Conservation (phyloP, 2,113 vertebrate species). For the Xyliphius kryptos region DNA sequence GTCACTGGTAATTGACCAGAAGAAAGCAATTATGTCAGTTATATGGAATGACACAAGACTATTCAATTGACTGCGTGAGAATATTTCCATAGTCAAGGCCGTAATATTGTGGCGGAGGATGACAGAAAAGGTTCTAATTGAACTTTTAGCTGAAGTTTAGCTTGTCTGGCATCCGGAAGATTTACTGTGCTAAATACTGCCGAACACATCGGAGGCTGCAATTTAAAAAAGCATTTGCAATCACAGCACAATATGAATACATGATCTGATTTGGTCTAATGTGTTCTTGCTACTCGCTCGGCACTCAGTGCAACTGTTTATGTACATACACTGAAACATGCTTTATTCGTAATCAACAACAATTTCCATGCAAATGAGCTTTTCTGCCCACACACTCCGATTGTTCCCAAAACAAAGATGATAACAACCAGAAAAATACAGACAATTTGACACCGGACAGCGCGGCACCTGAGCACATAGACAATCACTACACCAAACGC, state of each 20-base stretch:
- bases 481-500: too few relatives aligned
- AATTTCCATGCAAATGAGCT: slow-evolving; percentile 41
- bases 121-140: too few relatives aligned
- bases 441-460: too few relatives aligned
- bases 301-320: slow-evolving; percentile 27
- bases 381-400: slow-evolving; percentile 18
- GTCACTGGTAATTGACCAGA: slow-evolving; percentile 37
- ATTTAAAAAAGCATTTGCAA: slow-evolving; percentile 26
- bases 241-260: slow-evolving; percentile 32
- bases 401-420: slow-evolving; percentile 34
- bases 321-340: slow-evolving; percentile 27
- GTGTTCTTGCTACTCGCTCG: slow-evolving; percentile 24
- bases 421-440: too few relatives aligned
- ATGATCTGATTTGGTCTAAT: slow-evolving; percentile 30
- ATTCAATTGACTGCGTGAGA: too few relatives aligned
- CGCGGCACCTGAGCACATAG: too few relatives aligned
- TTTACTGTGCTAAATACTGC: slow-evolving; percentile 10
- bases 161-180: background rate
- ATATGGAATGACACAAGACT: slow-evolving; percentile 33
- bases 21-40: slow-evolving; percentile 40
- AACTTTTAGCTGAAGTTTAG: too few relatives aligned
- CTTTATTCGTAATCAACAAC: slow-evolving; percentile 38
- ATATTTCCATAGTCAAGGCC: too few relatives aligned
- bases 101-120: too few relatives aligned
- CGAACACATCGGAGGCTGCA: too few relatives aligned